A percentile compares a stretch with the other conserved stretches of the same genome.
These are phyloP conservation scores for Pharmacophagus antenor DNA, from an alignment of 2,888 invertebrate genomes.

Conservation along the genomic window DNA sequence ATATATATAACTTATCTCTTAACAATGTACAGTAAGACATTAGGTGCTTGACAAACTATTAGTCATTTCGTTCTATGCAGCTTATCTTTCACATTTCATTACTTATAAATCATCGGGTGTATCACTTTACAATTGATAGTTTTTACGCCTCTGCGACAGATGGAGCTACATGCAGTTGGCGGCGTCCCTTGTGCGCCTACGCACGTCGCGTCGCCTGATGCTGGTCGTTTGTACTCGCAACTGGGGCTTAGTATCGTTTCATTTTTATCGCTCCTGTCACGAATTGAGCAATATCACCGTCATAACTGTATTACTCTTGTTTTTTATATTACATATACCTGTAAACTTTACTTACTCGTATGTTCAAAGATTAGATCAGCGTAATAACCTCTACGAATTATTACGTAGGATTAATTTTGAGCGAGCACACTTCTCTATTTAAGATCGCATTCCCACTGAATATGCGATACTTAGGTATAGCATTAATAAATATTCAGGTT, in stretches of 20 bases:
- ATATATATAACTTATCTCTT: too few species aligned
- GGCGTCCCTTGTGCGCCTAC: constrained; percentile 61
- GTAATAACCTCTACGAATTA: too few species aligned
- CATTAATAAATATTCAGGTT: too few species aligned
- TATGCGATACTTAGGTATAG: too few species aligned
- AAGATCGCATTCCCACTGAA: too few species aligned
- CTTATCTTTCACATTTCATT: constrained; percentile 34
- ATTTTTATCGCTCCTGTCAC: constrained; percentile 37
- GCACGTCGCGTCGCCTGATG: constrained; percentile 51
- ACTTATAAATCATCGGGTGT: constrained; percentile 36
- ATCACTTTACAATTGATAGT: constrained; percentile 37
- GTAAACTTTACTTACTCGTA: too few species aligned
- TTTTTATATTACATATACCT: neutral
- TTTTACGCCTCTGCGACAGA: constrained; percentile 41
- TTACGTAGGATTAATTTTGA: too few species aligned
- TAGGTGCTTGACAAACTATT: constrained; percentile 16
- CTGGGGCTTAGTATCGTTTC: constrained; percentile 45
- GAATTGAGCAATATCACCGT: constrained; percentile 21
- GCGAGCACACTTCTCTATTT: too few species aligned
- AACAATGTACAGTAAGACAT: constrained; percentile 4
- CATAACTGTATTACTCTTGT: constrained; percentile 24
- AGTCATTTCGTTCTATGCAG: constrained; percentile 14
- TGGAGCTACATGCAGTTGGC: constrained; percentile 43
- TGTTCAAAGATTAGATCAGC: too few species aligned
- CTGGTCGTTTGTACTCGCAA: constrained; percentile 57